Conservation (phyloP, 2,888 invertebrate species). For the Folsomia candida region DNA sequence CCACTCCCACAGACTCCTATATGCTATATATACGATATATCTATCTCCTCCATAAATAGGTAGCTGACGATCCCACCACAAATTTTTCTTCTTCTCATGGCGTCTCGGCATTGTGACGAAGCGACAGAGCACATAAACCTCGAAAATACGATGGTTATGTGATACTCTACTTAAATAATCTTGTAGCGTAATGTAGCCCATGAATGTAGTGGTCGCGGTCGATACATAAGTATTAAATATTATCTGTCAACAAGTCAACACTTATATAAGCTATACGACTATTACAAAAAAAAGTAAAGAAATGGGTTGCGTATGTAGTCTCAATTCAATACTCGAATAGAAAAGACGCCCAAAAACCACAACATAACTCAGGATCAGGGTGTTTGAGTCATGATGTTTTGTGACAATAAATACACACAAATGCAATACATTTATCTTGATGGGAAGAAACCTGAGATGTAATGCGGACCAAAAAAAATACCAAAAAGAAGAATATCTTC, state of each 20-base stretch:
- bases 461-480: neutral
- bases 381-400: slow-evolving; percentile 17
- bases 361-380: slow-evolving; percentile 31
- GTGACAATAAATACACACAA: slow-evolving; percentile 21
- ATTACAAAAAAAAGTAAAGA: too few relatives aligned
- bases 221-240: neutral
- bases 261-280: too few relatives aligned
- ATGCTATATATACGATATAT: neutral
- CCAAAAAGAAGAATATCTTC: too few relatives aligned
- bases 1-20: too few relatives aligned
- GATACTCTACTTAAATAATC: too few relatives aligned
- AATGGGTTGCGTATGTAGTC: neutral
- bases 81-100: too few relatives aligned
- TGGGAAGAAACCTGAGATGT: neutral
- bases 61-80: too few relatives aligned
- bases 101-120: too few relatives aligned
- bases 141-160: too few relatives aligned
- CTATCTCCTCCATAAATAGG: neutral
- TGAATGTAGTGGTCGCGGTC: too few relatives aligned
- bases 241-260: neutral
- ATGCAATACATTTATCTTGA: neutral
- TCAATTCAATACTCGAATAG: neutral
- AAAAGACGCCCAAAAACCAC: slow-evolving; percentile 2
- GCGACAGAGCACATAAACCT: too few relatives aligned
- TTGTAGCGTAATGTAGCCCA: too few relatives aligned